Conservation (phyloP, 2,113 vertebrate genomes). For the Gopherus flavomarginatus region DNA sequence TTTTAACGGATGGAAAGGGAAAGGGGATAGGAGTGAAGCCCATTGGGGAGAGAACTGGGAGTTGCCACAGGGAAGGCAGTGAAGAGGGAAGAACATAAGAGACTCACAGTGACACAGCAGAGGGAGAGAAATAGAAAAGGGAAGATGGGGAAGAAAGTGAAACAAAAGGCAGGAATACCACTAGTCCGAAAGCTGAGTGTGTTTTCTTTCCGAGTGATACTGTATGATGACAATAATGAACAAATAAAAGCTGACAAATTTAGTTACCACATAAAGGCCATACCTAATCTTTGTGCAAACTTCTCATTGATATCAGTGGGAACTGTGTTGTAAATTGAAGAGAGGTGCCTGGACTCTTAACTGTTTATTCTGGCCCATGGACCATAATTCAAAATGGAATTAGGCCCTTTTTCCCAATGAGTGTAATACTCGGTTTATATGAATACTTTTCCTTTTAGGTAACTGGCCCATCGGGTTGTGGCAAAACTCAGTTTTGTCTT, state of each 20-base stretch:
- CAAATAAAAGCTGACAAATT: background rate
- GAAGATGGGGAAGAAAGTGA: background rate
- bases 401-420: slow-evolving; percentile 12
- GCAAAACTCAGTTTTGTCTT: slow-evolving; percentile 89
- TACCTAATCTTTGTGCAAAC: background rate
- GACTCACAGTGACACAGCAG: background rate
- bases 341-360: background rate
- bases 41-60: background rate
- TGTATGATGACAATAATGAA: background rate
- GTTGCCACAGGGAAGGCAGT: background rate
- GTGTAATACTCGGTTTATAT: background rate
- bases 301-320: background rate
- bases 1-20: background rate
- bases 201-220: background rate
- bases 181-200: background rate
- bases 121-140: background rate
- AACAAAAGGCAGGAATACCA: background rate
- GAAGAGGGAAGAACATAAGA: background rate
- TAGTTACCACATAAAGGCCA: background rate
- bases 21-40: background rate
- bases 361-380: background rate
- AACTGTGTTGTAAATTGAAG: background rate
- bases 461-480: slow-evolving; percentile 88
- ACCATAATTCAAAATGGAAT: background rate
- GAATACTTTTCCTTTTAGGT: slow-evolving; percentile 73